phyloP scores from a whole-genome alignment of 2,113 vertebrate species.

The Aramus guarauna region DNA sequence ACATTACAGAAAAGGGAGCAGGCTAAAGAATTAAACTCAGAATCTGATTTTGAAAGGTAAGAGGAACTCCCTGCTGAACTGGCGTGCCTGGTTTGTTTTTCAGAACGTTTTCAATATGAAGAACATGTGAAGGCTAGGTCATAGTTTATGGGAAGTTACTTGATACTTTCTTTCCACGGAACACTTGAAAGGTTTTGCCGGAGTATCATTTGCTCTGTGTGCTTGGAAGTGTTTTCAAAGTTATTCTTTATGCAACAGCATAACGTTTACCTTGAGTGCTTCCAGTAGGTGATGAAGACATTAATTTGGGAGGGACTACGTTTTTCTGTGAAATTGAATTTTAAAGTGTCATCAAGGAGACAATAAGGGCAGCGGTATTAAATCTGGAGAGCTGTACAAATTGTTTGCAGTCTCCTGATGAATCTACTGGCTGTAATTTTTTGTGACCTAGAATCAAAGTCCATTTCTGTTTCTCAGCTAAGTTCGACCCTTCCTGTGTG shows the following conservation, averaged over 20 bases:
- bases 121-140: background rate
- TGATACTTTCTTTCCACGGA: slow-evolving; percentile 18
- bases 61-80: background rate
- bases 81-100: slow-evolving; percentile 20
- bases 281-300: background rate
- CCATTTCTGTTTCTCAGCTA: background rate
- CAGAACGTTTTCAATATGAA: background rate
- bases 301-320: background rate
- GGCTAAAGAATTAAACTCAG: background rate
- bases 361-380: background rate
- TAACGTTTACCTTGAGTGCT: background rate
- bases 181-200: background rate
- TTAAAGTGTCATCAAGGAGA: background rate
- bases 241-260: background rate
- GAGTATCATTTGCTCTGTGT: background rate
- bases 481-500: background rate
- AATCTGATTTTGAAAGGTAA: background rate
- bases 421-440: background rate
- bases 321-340: background rate
- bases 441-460: background rate
- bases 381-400: background rate
- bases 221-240: background rate
- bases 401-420: background rate
- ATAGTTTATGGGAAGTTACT: slow-evolving; percentile 25
- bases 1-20: background rate